Evolutionary conservation across 1,140 invertebrate genomes (phyloP).

Genomic region (Chionoecetes opilio): DNA sequence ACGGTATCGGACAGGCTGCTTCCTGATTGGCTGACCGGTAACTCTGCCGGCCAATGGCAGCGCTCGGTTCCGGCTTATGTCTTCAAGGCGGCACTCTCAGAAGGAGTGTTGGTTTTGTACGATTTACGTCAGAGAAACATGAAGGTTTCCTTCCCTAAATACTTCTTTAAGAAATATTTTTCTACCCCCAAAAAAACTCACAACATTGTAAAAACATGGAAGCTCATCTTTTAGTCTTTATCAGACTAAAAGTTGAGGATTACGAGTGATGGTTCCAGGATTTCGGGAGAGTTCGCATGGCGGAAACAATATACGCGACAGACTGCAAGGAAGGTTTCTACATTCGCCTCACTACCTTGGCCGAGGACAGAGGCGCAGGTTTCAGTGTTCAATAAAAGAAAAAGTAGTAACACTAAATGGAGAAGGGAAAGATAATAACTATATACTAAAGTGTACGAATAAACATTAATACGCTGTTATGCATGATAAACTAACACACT

Average conservation of each 20-base stretch:
- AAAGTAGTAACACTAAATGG: neutral
- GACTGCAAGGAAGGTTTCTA: neutral
- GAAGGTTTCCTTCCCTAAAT: neutral
- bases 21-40: conserved; percentile 76
- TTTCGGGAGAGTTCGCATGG: neutral
- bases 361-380: neutral
- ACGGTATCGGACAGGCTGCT: conserved; percentile 71
- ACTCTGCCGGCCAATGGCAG: conserved; percentile 64
- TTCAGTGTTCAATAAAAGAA: neutral
- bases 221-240: neutral
- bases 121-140: conserved; percentile 48
- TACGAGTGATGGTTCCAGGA: neutral
- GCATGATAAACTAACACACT: neutral
- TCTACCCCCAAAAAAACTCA: neutral
- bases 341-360: neutral
- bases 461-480: neutral
- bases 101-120: conserved; percentile 65
- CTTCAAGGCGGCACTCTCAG: conserved; percentile 60
- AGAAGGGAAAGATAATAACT: neutral
- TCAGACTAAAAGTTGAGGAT: too few relatives aligned
- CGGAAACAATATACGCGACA: neutral
- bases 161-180: neutral
- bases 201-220: neutral
- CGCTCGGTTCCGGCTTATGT: conserved; percentile 66
- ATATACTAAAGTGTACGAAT: conserved; percentile 18